phyloP scores from a whole-genome alignment of 2,797 vertebrate genomes.

The Anas georgica region DNA sequence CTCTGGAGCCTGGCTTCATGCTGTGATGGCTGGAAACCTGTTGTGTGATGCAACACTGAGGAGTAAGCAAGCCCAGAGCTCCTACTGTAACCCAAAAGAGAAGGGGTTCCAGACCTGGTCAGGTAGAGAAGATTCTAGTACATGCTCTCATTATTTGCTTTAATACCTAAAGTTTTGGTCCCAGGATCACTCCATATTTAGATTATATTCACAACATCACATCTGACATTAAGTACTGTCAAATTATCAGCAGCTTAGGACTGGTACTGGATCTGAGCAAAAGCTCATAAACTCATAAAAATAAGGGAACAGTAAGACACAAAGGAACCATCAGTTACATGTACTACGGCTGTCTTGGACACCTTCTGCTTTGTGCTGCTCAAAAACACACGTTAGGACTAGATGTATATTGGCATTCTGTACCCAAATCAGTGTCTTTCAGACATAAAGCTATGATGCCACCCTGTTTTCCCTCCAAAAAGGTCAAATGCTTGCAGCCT shows the following conservation, averaged over 20 bases:
- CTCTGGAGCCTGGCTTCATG: neutral
- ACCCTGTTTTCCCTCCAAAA: conserved; percentile 5
- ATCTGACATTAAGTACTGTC: neutral
- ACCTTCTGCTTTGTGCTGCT: neutral
- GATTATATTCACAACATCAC: neutral
- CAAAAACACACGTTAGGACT: neutral
- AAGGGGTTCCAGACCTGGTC: neutral
- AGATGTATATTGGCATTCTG: neutral
- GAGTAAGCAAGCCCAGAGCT: neutral
- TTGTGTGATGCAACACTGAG: neutral
- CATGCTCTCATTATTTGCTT: fast-evolving
- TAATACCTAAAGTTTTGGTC: neutral
- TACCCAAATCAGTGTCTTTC: conserved; percentile 10
- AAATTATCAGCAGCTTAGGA: neutral
- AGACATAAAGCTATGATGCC: conserved; percentile 13
- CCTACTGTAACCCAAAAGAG: neutral
- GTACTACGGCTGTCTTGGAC: neutral
- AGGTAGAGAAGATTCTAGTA: neutral
- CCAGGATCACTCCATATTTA: neutral
- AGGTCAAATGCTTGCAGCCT: neutral
- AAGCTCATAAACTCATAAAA: neutral
- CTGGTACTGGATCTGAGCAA: neutral
- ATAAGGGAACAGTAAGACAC: neutral
- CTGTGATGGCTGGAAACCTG: neutral
- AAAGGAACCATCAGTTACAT: neutral